A percentile compares a stretch with the other conserved stretches of the same genome.
Evolutionary conservation across 1,140 invertebrate genomes (phyloP).

Genomic region (Dinoponera quadriceps): DNA sequence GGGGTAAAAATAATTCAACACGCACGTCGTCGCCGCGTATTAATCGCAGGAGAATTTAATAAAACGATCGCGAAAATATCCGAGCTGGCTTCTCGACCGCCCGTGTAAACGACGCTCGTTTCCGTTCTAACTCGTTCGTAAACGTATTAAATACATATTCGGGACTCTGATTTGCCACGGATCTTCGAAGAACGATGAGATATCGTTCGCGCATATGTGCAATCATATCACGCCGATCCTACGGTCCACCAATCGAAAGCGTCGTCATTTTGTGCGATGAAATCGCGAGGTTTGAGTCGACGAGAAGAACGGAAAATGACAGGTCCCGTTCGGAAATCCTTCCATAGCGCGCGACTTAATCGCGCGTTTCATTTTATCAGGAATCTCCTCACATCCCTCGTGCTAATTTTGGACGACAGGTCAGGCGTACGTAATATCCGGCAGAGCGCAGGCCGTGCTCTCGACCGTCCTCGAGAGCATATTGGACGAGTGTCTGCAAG

Average conservation of each 20-base stretch:
- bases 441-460: slow-evolving; percentile 56
- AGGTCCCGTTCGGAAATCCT: neutral
- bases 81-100: too few species aligned
- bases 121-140: too few species aligned
- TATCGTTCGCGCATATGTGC: too few species aligned
- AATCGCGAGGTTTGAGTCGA: neutral
- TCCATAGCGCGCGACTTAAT: neutral
- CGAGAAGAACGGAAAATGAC: neutral
- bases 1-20: neutral
- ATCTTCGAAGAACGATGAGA: too few species aligned
- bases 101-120: too few species aligned
- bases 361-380: neutral
- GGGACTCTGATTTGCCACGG: too few species aligned
- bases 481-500: slow-evolving; percentile 66
- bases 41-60: neutral
- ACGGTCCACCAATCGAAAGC: neutral
- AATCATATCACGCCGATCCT: slow-evolving; percentile 14
- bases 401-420: slow-evolving; percentile 38
- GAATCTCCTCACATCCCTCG: neutral
- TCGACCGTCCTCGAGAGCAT: slow-evolving; percentile 66
- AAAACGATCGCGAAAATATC: neutral
- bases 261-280: neutral
- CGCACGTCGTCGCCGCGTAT: too few species aligned
- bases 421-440: slow-evolving; percentile 61
- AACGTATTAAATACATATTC: too few species aligned